These are phyloP conservation scores for Chlorops oryzae DNA, from an alignment of 1,140 invertebrate species.

Conservation along the genomic window DNA sequence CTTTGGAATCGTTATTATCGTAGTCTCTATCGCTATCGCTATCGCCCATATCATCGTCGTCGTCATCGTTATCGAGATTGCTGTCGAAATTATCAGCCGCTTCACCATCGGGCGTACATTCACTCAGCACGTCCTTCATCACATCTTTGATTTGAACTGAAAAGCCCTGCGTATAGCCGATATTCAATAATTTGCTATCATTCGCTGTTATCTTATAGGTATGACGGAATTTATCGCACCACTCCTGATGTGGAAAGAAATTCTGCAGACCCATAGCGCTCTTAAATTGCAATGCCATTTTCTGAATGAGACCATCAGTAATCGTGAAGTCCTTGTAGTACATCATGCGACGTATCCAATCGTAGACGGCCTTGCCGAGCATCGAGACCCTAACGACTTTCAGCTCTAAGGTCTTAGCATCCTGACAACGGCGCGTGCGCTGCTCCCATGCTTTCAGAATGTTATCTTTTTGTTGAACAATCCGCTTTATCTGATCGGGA, in stretches of 20 bases:
- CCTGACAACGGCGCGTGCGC: conserved; percentile 33
- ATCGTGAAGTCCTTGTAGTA: conserved; percentile 44
- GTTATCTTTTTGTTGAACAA: conserved; percentile 38
- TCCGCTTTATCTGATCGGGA: conserved; percentile 44
- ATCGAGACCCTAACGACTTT: conserved; percentile 38
- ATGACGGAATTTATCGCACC: conserved; percentile 40
- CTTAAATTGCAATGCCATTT: conserved; percentile 43
- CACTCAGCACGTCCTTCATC: conserved; percentile 34
- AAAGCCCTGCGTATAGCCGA: conserved; percentile 35
- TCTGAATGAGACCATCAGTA: conserved; percentile 39
- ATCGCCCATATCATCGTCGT: conserved; percentile 15
- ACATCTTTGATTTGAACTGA: conserved; percentile 44
- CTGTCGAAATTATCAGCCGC: conserved; percentile 13
- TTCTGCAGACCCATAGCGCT: conserved; percentile 36
- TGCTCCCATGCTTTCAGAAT: conserved; percentile 41
- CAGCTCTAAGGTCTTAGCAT: conserved; percentile 34
- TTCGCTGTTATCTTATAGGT: conserved; percentile 33
- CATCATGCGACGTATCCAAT: conserved; percentile 45
- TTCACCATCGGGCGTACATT: conserved; percentile 18
- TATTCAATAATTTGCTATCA: conserved; percentile 32
- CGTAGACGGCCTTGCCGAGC: conserved; percentile 39
- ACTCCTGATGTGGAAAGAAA: conserved; percentile 43
- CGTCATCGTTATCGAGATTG: conserved; percentile 9
- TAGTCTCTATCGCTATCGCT: not conserved
- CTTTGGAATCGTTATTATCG: not conserved